phyloP scores from a whole-genome alignment of 2,797 vertebrate species.

The Bovichtus variegatus region DNA sequence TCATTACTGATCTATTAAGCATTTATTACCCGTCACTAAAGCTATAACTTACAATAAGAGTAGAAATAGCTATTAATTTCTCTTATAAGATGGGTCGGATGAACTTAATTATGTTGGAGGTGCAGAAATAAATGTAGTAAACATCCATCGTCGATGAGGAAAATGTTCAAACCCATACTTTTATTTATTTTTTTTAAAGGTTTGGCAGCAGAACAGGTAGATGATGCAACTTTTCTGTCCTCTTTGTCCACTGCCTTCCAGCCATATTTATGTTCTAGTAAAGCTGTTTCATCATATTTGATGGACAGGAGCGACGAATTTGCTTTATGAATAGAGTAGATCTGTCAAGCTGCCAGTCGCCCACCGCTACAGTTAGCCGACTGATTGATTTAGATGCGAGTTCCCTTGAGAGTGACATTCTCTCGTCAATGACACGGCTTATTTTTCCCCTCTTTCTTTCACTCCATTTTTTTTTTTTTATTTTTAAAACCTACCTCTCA shows the following conservation, averaged over 20 bases:
- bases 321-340: constrained; percentile 62
- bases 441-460: not conserved
- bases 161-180: not conserved
- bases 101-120: not conserved
- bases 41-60: not conserved
- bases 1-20: not conserved
- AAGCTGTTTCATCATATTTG: constrained; percentile 65
- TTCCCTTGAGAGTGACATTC: constrained; percentile 62
- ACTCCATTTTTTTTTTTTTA: constrained; percentile 1
- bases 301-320: constrained; percentile 64
- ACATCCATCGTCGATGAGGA: not conserved
- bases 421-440: constrained; percentile 48
- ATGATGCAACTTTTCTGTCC: constrained; percentile 47
- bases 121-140: constrained; percentile 9
- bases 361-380: constrained; percentile 51
- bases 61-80: not conserved
- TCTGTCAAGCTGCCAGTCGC: constrained; percentile 71
- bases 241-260: constrained; percentile 50
- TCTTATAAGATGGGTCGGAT: not conserved
- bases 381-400: constrained; percentile 69
- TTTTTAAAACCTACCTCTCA: not conserved
- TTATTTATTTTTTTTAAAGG: constrained; percentile 3
- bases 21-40: not conserved
- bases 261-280: constrained; percentile 48
- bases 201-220: constrained; percentile 36